Base-by-base conservation (phyloP, 2,113 vertebrate species). In the Triplophysa siluroides region DNA sequence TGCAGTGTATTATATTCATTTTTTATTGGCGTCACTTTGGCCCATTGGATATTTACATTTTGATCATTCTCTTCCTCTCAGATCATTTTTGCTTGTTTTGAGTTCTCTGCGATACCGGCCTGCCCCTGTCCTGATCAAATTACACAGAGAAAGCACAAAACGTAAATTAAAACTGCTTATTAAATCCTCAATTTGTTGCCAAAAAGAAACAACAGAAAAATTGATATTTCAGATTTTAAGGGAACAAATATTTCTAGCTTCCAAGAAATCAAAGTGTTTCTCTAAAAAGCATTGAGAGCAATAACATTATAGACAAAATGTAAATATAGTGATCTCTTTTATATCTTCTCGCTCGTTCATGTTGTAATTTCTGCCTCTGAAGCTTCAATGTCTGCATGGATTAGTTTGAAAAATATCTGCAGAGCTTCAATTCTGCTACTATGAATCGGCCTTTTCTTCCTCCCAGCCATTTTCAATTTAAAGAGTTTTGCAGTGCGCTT, bases 341-440 rank as follows among this genome's bases (percentile, higher is more conserved):
- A 54, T 45, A 23, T 72, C 76, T 45, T 29, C 29, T 29, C 29
- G 29, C 29, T 24, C 24, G 24, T 24, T 24, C 52, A 19, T 21
- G 19, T 4, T 24, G n/a, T 24, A 69, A 68, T 71, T 76, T 64
- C 18, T 61, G 41, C 56, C 43, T 65, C 61, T 7, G 56, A 73
- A 21, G 67, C 79, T 56, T 78, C 21, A n/a, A 63, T 69, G 63
- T 83, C 80, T 76, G 50, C 56, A n/a, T 68, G 79, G 79, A 86
- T 83, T 83, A 79, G 72, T n/a, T 21, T 78, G 71, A 75, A 68
- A 77, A 63, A 82, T 83, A 76, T 67, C 62, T 58, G 12, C 56
- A n/a, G 60, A 38, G 33, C n/a, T 63, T n/a, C 65, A 68, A 70
- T 61, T 72, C 43, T 61, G 26, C 76, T 56, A 60, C 60, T 71